Evolutionary conservation across 2,888 invertebrate species (phyloP).

Genomic region (Ganaspis brasiliensis): DNA sequence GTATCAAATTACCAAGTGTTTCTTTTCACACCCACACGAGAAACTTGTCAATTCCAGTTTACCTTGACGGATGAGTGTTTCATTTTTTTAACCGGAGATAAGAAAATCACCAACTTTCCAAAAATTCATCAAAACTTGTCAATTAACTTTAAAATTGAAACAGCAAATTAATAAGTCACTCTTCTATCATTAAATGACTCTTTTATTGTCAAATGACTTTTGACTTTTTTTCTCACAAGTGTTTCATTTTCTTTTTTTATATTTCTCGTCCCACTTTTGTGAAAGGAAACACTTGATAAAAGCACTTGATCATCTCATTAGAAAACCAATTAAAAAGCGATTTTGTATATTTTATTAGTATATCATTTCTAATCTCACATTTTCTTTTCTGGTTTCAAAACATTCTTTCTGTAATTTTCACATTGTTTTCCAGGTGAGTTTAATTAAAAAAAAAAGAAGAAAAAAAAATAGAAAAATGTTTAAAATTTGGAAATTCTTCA

Average conservation of each 20-base stretch:
- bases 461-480: too few species aligned
- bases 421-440: too few species aligned
- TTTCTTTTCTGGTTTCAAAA: too few species aligned
- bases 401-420: too few species aligned
- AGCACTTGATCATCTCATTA: neutral
- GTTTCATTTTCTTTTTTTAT: neutral
- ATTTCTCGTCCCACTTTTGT: neutral
- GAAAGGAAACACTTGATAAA: neutral
- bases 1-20: constrained; percentile 67
- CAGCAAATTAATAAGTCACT: neutral
- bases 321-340: neutral
- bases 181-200: too few species aligned
- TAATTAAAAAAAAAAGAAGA: too few species aligned
- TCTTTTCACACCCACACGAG: constrained; percentile 71
- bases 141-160: neutral
- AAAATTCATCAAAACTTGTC: constrained; percentile 54
- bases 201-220: constrained; percentile 36
- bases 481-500: too few species aligned
- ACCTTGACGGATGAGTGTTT: constrained; percentile 74
- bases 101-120: constrained; percentile 67
- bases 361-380: neutral
- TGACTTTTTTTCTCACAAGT: neutral
- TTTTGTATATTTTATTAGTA: neutral
- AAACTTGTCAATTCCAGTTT: constrained; percentile 70
- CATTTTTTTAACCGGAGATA: constrained; percentile 59